These are phyloP conservation scores for Cydia strobilella DNA, from an alignment of 1,140 invertebrate genomes.

Conservation along the genomic window DNA sequence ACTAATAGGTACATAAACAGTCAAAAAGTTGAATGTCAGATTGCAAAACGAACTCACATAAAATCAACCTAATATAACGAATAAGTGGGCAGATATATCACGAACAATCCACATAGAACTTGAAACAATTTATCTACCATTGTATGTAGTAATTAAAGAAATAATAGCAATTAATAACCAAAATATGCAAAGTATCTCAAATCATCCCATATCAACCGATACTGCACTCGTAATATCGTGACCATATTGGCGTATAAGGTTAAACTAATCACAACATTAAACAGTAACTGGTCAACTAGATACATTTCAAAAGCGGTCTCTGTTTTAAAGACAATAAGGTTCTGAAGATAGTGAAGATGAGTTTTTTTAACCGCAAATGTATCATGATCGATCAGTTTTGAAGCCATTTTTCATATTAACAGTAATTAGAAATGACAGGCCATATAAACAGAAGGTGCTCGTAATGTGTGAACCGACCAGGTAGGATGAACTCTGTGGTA, in stretches of 20 bases:
- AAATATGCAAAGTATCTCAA: conserved; percentile 18
- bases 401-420: conserved; percentile 34
- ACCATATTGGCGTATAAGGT: conserved; percentile 20
- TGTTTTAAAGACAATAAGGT: background rate
- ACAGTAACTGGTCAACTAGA: background rate
- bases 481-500: background rate
- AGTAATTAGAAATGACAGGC: conserved; percentile 38
- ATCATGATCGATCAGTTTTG: conserved; percentile 3
- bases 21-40: too few species aligned
- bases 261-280: conserved; percentile 23
- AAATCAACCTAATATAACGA: background rate
- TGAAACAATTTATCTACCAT: background rate
- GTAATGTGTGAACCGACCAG: background rate
- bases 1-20: background rate
- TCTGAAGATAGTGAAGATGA: background rate
- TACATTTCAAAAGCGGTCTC: background rate
- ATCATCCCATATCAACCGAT: conserved; percentile 23
- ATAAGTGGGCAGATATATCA: background rate
- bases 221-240: conserved; percentile 19
- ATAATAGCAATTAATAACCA: conserved; percentile 28
- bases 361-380: background rate
- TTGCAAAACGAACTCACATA: background rate
- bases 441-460: conserved; percentile 22
- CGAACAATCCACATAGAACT: conserved; percentile 8
- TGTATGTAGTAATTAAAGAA: conserved; percentile 19